Evolutionary conservation across 92 coral and sea anemone species (phyloP).

Genomic region (Galaxea fascicularis): DNA sequence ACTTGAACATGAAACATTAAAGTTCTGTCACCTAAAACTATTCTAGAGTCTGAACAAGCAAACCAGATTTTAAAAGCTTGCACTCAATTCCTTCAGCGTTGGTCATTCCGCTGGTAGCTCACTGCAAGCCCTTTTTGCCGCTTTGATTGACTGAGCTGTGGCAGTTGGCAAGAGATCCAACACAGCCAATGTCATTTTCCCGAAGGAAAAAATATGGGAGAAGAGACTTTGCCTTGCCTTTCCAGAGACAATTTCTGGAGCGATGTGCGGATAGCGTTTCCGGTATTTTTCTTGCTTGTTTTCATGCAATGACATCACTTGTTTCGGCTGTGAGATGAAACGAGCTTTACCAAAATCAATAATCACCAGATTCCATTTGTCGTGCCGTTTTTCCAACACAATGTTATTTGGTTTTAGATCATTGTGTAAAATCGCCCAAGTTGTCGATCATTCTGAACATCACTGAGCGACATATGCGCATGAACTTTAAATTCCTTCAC

Average conservation of each 20-base stretch:
- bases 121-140: background rate
- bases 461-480: too few species aligned
- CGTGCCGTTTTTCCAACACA: too few species aligned
- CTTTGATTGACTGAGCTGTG: background rate
- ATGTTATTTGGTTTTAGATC: too few species aligned
- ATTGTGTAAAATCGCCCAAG: too few species aligned
- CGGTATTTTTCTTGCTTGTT: background rate
- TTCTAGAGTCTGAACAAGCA: too few species aligned
- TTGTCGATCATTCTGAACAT: too few species aligned
- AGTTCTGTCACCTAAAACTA: too few species aligned
- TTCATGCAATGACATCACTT: too few species aligned
- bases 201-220: background rate
- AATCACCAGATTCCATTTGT: too few species aligned
- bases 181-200: background rate
- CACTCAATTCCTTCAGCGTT: background rate
- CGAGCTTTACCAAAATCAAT: too few species aligned
- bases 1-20: too few species aligned
- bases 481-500: slow-evolving; percentile 28
- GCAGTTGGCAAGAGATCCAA: background rate
- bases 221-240: background rate
- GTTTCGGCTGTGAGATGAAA: too few species aligned
- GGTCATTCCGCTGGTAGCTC: background rate
- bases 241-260: background rate
- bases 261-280: background rate
- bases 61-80: background rate